Percentiles rank a stretch among this genome's conserved stretches.
Evolutionary conservation across 92 coral and sea anemone genomes (phyloP).

Genomic region (Parazoanthus swiftii): DNA sequence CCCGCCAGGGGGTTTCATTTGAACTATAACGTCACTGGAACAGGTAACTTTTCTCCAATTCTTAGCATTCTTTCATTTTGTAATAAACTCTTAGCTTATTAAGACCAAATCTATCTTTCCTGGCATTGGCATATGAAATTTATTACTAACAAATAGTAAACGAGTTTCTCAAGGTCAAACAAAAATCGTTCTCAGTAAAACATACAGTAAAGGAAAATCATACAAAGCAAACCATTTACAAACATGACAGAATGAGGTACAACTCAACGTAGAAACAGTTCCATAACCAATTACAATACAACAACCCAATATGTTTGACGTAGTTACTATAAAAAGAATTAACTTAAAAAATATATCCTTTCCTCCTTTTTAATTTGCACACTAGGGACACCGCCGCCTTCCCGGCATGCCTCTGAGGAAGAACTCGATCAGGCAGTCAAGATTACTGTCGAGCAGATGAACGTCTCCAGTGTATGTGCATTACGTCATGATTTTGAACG

Average conservation of each 20-base stretch:
- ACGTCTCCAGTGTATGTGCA: slow-evolving; percentile 4
- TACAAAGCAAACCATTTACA: too few species aligned
- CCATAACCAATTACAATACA: neutral
- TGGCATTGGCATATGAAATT: too few species aligned
- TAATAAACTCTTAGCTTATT: neutral
- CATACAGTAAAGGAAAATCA: too few species aligned
- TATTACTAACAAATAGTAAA: too few species aligned
- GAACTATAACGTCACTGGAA: slow-evolving; percentile 56
- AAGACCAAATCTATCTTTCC: too few species aligned
- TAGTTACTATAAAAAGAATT: too few species aligned
- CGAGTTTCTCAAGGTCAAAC: too few species aligned
- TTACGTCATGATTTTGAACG: neutral
- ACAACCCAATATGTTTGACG: neutral
- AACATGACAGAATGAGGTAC: too few species aligned
- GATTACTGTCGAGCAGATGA: slow-evolving; percentile 20
- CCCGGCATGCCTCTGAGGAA: slow-evolving; percentile 29
- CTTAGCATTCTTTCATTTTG: neutral
- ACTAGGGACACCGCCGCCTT: slow-evolving; percentile 17
- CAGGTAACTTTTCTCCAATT: slow-evolving; percentile 40
- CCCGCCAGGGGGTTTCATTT: slow-evolving; percentile 58
- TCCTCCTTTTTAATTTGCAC: neutral
- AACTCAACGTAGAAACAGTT: too few species aligned
- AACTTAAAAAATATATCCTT: neutral
- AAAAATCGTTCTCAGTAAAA: too few species aligned
- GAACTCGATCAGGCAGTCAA: slow-evolving; percentile 28